Conservation (phyloP, 1,140 invertebrate species). For the Drosophila kurseongensis region DNA sequence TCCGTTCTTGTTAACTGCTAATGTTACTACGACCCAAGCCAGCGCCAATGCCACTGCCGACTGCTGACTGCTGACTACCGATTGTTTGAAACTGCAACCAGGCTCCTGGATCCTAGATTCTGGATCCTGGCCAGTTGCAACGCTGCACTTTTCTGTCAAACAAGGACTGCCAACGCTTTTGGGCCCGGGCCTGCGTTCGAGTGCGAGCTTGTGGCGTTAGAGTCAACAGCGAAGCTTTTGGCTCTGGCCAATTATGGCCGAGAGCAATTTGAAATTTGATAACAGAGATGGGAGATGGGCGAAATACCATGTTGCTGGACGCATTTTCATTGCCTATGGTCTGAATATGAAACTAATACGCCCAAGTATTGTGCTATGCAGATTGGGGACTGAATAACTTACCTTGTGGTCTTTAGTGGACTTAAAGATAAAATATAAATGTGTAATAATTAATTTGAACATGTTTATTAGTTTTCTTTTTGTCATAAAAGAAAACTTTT, state of each 20-base stretch:
- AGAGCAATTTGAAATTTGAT: constrained; percentile 22
- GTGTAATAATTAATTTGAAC: too few relatives aligned
- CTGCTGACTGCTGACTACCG: constrained; percentile 5
- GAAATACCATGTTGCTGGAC: not conserved
- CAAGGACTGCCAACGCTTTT: constrained; percentile 12
- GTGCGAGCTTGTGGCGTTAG: constrained; percentile 29
- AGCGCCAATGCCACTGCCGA: constrained; percentile 16
- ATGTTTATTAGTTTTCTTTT: too few relatives aligned
- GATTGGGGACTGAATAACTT: too few relatives aligned
- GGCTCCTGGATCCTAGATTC: not conserved
- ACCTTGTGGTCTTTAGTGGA: too few relatives aligned
- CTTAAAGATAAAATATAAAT: too few relatives aligned
- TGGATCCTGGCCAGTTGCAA: constrained; percentile 33
- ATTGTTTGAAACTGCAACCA: constrained; percentile 8
- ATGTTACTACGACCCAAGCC: constrained; percentile 31
- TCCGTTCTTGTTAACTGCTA: constrained; percentile 34
- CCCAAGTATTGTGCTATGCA: too few relatives aligned
- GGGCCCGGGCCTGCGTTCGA: constrained; percentile 6
- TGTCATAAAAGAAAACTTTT: too few relatives aligned
- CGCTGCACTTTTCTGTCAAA: constrained; percentile 55
- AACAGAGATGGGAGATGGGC: constrained; percentile 12
- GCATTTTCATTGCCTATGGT: not conserved
- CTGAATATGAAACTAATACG: too few relatives aligned
- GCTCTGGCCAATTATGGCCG: constrained; percentile 23
- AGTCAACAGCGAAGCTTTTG: constrained; percentile 24